These are phyloP conservation scores for Nyctibius grandis DNA, from an alignment of 2,797 vertebrate genomes.

Conservation along the genomic window DNA sequence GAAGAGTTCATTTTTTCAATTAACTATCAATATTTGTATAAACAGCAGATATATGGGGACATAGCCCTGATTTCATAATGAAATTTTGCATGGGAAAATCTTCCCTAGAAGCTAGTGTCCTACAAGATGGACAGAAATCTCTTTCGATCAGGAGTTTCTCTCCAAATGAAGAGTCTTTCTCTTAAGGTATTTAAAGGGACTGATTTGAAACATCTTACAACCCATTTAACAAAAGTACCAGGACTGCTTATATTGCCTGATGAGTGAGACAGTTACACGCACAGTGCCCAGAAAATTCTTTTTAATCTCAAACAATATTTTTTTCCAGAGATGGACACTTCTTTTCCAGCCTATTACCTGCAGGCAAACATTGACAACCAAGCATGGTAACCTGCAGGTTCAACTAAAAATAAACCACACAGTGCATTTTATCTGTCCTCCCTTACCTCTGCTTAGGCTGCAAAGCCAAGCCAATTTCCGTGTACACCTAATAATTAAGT, in stretches of 20 bases:
- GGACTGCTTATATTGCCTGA: background rate
- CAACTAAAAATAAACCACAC: background rate
- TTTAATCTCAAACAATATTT: background rate
- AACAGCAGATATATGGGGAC: background rate
- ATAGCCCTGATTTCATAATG: background rate
- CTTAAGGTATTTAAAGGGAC: background rate
- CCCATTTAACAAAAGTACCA: background rate
- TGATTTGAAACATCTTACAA: background rate
- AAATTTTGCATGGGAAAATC: background rate
- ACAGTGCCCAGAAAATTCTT: background rate
- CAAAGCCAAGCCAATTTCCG: background rate
- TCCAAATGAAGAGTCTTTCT: background rate
- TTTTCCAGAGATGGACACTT: background rate
- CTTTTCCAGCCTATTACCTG: background rate
- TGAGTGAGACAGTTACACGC: background rate
- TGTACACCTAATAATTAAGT: background rate
- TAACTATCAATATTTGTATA: background rate
- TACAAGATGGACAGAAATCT: background rate
- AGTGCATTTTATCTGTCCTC: background rate
- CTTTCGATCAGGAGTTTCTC: background rate
- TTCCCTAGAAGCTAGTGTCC: background rate
- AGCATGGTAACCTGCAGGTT: background rate
- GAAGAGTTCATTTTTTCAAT: background rate
- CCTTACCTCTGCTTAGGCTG: background rate
- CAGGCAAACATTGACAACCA: background rate